Evolutionary conservation across 2,113 vertebrate species (phyloP).

Genomic region (Ceuthmochares aereus): DNA sequence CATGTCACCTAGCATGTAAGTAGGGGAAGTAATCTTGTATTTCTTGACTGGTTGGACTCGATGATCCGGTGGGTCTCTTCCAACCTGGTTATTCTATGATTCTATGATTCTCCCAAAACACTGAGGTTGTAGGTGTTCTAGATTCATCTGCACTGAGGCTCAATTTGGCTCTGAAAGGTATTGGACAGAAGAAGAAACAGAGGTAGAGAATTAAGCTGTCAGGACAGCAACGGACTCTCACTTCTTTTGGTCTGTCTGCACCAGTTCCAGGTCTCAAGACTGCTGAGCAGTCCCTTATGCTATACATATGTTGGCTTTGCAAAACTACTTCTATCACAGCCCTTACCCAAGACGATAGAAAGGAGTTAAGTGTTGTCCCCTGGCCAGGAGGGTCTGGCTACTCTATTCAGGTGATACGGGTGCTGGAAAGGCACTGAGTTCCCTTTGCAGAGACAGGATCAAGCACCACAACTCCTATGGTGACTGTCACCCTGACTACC

Average conservation of each 20-base stretch:
- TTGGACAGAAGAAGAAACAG: neutral
- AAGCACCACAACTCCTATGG: neutral
- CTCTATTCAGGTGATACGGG: neutral
- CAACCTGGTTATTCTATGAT: no score
- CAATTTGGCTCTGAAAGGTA: neutral
- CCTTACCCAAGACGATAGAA: neutral
- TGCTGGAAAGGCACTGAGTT: neutral
- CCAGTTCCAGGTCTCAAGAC: neutral
- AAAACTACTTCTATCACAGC: rapidly evolving
- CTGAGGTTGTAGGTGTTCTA: neutral
- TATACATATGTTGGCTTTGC: neutral
- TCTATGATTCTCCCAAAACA: neutral
- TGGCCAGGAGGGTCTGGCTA: rapidly evolving
- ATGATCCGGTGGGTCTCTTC: no score
- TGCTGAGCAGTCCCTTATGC: neutral
- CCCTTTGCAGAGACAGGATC: neutral
- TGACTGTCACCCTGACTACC: neutral
- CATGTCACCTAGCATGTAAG: neutral
- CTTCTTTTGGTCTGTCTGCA: neutral
- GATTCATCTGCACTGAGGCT: neutral
- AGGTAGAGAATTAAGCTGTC: neutral
- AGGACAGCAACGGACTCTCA: neutral
- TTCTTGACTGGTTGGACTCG: no score
- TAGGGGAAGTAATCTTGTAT: neutral
- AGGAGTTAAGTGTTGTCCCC: neutral